A percentile compares a stretch with the other conserved stretches of the same genome.
Conservation (phyloP, 2,797 vertebrate genomes). For the Meda fulgida region DNA sequence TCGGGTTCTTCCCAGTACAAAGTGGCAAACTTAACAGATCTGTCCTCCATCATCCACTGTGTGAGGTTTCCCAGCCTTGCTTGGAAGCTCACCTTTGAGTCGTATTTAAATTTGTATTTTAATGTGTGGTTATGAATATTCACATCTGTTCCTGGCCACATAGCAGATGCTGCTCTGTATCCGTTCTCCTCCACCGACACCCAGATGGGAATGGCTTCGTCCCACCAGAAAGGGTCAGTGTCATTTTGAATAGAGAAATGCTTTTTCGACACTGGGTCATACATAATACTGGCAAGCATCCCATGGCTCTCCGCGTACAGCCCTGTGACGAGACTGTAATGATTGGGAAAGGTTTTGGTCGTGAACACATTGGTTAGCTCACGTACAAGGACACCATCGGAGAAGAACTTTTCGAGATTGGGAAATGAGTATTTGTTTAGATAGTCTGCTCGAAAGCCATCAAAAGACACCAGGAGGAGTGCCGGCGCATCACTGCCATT, state of each 20-base stretch:
- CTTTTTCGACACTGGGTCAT: conserved; percentile 78
- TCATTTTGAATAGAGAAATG: conserved; percentile 73
- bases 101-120: conserved; percentile 81
- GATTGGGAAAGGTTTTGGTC: conserved; percentile 98
- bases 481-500: conserved; percentile 62
- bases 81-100: conserved; percentile 76
- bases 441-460: conserved; percentile 96
- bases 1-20: conserved; percentile 97
- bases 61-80: conserved; percentile 81
- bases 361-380: conserved; percentile 88
- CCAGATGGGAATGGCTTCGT: conserved; percentile 89
- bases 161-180: conserved; percentile 86
- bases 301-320: conserved; percentile 95
- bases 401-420: conserved; percentile 85
- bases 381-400: conserved; percentile 87
- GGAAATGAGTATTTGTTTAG: conserved; percentile 85
- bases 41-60: conserved; percentile 78
- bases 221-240: conserved; percentile 91
- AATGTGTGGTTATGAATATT: conserved; percentile 77
- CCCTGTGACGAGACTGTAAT: conserved; percentile 95
- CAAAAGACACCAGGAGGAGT: conserved; percentile 92
- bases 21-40: conserved; percentile 83
- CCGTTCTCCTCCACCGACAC: conserved; percentile 83
- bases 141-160: conserved; percentile 94
- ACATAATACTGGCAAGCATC: conserved; percentile 90